These are phyloP conservation scores for Halictus ligatus DNA, from an alignment of 2,888 invertebrate genomes.

Conservation along the genomic window DNA sequence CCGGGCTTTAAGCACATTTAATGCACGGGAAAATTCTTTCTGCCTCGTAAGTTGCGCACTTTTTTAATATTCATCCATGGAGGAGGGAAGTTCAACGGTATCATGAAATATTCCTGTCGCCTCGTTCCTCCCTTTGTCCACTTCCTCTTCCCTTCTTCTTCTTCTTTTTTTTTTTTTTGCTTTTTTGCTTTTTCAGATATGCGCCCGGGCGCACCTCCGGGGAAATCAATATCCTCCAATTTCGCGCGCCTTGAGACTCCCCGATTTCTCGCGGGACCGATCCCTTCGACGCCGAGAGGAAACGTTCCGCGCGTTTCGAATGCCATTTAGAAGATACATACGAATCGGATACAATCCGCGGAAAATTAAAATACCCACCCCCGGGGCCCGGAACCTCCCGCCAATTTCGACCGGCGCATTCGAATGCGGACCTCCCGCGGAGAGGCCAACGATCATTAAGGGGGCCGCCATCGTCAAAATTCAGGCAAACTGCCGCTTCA, in stretches of 20 bases:
- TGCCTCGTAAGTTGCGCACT: conserved; percentile 29
- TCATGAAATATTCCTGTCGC: conserved; percentile 58
- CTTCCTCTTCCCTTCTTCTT: not conserved
- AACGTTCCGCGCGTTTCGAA: conserved; percentile 27
- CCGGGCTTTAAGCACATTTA: conserved; percentile 34
- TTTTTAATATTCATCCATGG: conserved; percentile 58
- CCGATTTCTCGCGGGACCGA: conserved; percentile 61
- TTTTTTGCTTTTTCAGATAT: conserved; percentile 4
- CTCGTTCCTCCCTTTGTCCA: conserved; percentile 41
- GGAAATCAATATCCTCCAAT: conserved; percentile 67
- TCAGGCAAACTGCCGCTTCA: too few species aligned
- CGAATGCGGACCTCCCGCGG: not conserved
- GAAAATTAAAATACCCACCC: conserved; percentile 12
- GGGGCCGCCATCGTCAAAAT: too few species aligned
- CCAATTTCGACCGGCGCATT: too few species aligned
- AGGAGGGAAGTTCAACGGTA: conserved; percentile 44
- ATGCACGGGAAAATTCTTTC: conserved; percentile 32
- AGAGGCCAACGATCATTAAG: not conserved
- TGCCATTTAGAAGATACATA: conserved; percentile 33
- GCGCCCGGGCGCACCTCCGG: conserved; percentile 33
- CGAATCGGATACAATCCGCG: conserved; percentile 5
- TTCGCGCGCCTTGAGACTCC: conserved; percentile 58
- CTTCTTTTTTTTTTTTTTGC: conserved; percentile 12
- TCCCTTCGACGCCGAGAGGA: conserved; percentile 41
- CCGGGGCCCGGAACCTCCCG: not conserved